Conservation (phyloP, 1,140 invertebrate genomes). For the Drosophila kohkoa region DNA sequence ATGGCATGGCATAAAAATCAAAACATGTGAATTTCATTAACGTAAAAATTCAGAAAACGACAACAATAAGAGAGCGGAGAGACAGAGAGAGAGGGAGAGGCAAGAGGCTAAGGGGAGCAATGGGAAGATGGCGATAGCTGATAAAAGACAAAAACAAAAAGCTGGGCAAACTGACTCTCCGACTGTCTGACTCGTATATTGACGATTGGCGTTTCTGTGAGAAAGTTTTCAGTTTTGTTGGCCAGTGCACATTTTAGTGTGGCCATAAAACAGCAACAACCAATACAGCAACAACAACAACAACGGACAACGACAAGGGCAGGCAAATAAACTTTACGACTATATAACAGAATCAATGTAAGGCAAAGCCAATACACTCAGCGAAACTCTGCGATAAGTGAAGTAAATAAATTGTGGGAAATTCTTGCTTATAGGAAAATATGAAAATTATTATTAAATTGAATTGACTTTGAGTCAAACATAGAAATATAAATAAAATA, state of each 20-base stretch:
- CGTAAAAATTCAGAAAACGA: constrained; percentile 56
- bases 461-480: too few relatives aligned
- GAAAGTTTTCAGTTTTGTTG: constrained; percentile 75
- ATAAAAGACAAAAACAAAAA: not conserved
- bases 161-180: not conserved
- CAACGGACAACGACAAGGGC: constrained; percentile 65
- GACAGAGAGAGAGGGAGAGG: constrained; percentile 9
- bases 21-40: constrained; percentile 78
- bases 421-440: not conserved
- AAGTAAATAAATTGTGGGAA: not conserved
- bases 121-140: too few relatives aligned
- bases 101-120: constrained; percentile 33
- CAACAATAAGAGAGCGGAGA: constrained; percentile 11
- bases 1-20: constrained; percentile 52
- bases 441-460: not conserved
- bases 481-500: too few relatives aligned
- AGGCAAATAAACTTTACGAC: constrained; percentile 81
- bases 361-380: constrained; percentile 53
- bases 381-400: constrained; percentile 12
- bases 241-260: constrained; percentile 79
- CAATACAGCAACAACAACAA: constrained; percentile 44
- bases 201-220: constrained; percentile 54
- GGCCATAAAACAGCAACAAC: constrained; percentile 67
- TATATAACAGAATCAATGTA: constrained; percentile 81
- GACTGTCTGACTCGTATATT: constrained; percentile 17